These are phyloP conservation scores for Entomobrya multifasciata DNA, from an alignment of 2,888 invertebrate species.

Conservation along the genomic window DNA sequence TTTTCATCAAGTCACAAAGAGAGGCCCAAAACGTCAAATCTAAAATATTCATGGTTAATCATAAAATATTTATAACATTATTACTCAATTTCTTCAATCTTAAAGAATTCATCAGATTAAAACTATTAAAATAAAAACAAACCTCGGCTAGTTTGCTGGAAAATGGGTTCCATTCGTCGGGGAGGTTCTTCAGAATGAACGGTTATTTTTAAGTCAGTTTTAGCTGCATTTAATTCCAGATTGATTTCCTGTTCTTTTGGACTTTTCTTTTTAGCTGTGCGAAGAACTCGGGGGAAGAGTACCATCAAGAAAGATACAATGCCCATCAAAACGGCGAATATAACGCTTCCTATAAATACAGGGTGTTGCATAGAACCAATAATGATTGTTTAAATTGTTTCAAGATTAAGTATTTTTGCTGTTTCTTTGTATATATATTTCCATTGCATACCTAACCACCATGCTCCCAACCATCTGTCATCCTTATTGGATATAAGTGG, in stretches of 20 bases:
- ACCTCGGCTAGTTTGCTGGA: slow-evolving; percentile 15
- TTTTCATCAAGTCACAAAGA: slow-evolving; percentile 80
- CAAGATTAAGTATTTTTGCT: too few relatives aligned
- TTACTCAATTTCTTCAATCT: background rate
- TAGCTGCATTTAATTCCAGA: slow-evolving; percentile 44
- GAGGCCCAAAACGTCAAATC: slow-evolving; percentile 78
- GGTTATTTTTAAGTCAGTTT: slow-evolving; percentile 13
- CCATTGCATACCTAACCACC: slow-evolving; percentile 84
- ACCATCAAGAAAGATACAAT: slow-evolving; percentile 85
- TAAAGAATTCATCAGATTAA: too few relatives aligned
- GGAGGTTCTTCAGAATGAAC: background rate
- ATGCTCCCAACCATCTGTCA: slow-evolving; percentile 84
- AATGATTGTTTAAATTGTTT: background rate
- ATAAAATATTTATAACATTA: background rate
- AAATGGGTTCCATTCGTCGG: slow-evolving; percentile 44
- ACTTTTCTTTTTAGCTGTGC: slow-evolving; percentile 27
- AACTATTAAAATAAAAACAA: too few relatives aligned
- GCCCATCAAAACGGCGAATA: slow-evolving; percentile 82
- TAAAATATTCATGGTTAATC: too few relatives aligned
- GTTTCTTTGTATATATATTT: too few relatives aligned
- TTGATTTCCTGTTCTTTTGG: slow-evolving; percentile 2
- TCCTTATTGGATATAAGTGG: slow-evolving; percentile 81
- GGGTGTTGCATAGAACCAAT: too few relatives aligned
- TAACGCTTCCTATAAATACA: slow-evolving; percentile 68
- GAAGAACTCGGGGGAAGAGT: slow-evolving; percentile 85